Base-by-base conservation (phyloP, 2,113 vertebrate genomes). In the Hydropotes inermis region DNA sequence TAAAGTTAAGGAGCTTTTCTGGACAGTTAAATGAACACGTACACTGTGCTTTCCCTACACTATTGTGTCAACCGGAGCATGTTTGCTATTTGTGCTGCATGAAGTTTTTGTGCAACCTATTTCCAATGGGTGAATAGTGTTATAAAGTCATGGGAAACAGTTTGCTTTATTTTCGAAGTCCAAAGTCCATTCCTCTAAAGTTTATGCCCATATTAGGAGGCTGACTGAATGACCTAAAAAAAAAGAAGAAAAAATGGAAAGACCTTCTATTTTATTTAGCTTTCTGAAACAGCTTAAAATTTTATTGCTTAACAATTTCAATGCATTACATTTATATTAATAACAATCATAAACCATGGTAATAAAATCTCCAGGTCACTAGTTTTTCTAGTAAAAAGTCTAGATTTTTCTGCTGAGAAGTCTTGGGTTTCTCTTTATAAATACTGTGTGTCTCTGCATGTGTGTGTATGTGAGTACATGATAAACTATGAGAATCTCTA, bases 181-280 rank as follows among this genome's bases (percentile, higher is more conserved):
- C 47, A 88, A 36, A 43, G 50, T n/a, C 82, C 86, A 91, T 45
- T 36, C 64, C 82, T 85, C 43, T 93, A 15, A 67, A 74, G 76
- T 94, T 79, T 87, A 89, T 96, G 52, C 1, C 86, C 95, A 36
- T 89, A 95, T 89, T 97, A 86, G 82, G 95, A 92, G 43, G 13
- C 81, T 96, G 43, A 67, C 19, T 85, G 50, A 91, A 94, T 86
- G 25, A 70, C 45, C 36, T 90, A 33, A 16, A 21, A 30, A 85
- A 61, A 74, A 70, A 64, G 2, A 52, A 54, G 21, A 11, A 67
- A 19, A 15, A 15, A 16, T 5, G 57, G 17, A 43, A 84, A 4
- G 17, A 45, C 43, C 17, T 30, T 58, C 30, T 25, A 36, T 95
- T 89, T 87, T 92, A 89, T 88, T 95, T 94, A 78, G n/a, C 21